Conservation (phyloP, 2,113 vertebrate genomes). For the Xiphophorus hellerii region DNA sequence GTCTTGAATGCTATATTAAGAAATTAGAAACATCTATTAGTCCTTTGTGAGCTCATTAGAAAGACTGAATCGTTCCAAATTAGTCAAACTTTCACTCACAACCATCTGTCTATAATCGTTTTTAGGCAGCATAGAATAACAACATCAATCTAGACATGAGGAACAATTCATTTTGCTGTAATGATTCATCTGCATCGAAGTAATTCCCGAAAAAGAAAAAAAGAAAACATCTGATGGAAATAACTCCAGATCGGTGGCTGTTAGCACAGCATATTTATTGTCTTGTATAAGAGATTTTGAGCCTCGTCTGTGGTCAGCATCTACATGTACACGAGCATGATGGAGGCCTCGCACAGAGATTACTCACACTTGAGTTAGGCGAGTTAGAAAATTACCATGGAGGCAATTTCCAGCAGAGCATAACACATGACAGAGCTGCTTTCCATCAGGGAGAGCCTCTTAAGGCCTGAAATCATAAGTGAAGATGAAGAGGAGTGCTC, state of each 20-base stretch:
- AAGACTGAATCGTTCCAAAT: background rate
- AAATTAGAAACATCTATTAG: too few species aligned
- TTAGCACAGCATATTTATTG: background rate
- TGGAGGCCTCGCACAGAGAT: background rate
- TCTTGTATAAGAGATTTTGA: background rate
- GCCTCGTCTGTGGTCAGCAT: background rate
- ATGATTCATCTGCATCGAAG: background rate
- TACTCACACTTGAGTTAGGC: background rate
- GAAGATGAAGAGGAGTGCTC: background rate
- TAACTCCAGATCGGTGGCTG: background rate
- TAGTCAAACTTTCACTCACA: background rate
- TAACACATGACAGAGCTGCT: background rate
- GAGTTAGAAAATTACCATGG: background rate
- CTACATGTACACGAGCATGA: too few species aligned
- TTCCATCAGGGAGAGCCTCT: background rate
- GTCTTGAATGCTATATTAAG: background rate
- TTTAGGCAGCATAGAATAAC: background rate
- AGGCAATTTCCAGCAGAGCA: constrained; percentile 1
- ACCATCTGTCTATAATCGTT: background rate
- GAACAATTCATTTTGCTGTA: background rate
- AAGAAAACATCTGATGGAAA: background rate
- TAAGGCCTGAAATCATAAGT: background rate
- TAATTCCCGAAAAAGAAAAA: background rate
- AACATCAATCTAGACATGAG: background rate
- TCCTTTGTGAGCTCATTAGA: too few species aligned